Evolutionary conservation across 1,140 invertebrate genomes (phyloP).

Genomic region (Lucilia cuprina): DNA sequence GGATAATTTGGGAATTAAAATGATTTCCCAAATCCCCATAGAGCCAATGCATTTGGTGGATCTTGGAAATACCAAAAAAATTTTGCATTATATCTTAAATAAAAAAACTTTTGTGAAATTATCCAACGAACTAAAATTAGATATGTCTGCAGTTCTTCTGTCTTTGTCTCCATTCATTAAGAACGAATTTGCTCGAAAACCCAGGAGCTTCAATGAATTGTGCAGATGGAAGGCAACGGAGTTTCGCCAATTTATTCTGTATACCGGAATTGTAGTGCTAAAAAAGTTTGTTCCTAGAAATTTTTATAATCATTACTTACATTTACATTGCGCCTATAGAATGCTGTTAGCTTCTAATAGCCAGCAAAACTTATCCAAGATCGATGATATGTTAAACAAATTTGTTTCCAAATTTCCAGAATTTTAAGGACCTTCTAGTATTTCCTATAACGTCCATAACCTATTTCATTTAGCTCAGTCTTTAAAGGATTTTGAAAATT

Average conservation of each 20-base stretch:
- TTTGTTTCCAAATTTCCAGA: constrained; percentile 42
- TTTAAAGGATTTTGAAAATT: constrained; percentile 36
- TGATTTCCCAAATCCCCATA: constrained; percentile 27
- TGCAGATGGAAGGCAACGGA: constrained; percentile 64
- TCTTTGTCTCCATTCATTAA: constrained; percentile 43
- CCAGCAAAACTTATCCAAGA: background rate
- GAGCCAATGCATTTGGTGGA: constrained; percentile 20
- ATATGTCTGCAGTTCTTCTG: background rate
- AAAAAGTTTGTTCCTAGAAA: constrained; percentile 48
- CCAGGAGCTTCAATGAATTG: constrained; percentile 54
- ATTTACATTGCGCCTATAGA: constrained; percentile 48
- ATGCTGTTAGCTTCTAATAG: background rate
- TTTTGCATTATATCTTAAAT: background rate
- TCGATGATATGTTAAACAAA: constrained; percentile 37
- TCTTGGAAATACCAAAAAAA: constrained; percentile 24
- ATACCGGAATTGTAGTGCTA: constrained; percentile 61
- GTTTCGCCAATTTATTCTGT: constrained; percentile 63
- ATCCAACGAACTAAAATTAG: background rate
- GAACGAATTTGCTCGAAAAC: constrained; percentile 61
- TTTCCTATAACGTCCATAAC: constrained; percentile 48
- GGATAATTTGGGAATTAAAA: constrained; percentile 19
- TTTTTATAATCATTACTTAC: constrained; percentile 60
- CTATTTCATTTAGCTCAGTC: constrained; percentile 44
- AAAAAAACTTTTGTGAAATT: constrained; percentile 21
- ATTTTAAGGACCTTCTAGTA: constrained; percentile 40